These are phyloP conservation scores for Scleropages formosus DNA, from an alignment of 2,797 vertebrate genomes.

Conservation along the genomic window DNA sequence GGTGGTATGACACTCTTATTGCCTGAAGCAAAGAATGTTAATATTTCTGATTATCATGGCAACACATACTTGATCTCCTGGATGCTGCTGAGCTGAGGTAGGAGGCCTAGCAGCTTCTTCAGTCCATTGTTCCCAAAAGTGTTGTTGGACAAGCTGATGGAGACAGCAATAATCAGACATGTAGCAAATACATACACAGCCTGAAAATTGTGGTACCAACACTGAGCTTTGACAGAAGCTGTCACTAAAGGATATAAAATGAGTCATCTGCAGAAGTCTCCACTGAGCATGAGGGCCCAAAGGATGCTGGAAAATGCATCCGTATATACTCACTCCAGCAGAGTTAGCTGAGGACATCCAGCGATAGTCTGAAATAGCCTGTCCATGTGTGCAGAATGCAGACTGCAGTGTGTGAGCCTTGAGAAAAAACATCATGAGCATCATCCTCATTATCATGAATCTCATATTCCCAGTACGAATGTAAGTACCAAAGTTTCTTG, in stretches of 20 bases:
- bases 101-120: conserved; percentile 53
- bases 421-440: neutral
- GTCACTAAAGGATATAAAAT: too few relatives aligned
- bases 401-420: conserved; percentile 63
- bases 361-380: conserved; percentile 63
- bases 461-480: neutral
- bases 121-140: conserved; percentile 59
- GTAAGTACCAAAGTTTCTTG: conserved; percentile 53
- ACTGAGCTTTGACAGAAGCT: neutral
- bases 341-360: conserved; percentile 48
- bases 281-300: neutral
- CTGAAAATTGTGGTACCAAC: neutral
- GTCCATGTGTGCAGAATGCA: conserved; percentile 58
- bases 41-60: conserved; percentile 1
- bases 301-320: neutral
- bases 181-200: neutral
- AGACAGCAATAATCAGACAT: neutral
- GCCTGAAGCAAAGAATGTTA: neutral
- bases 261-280: neutral
- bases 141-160: conserved; percentile 63
- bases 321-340: conserved; percentile 79
- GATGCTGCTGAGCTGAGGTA: conserved; percentile 53
- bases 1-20: too few relatives aligned
- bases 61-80: conserved; percentile 62
- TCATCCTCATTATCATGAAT: conserved; percentile 6